These are phyloP conservation scores for Leptocoma aspasia DNA, from an alignment of 2,113 vertebrate species.

Conservation along the genomic window DNA sequence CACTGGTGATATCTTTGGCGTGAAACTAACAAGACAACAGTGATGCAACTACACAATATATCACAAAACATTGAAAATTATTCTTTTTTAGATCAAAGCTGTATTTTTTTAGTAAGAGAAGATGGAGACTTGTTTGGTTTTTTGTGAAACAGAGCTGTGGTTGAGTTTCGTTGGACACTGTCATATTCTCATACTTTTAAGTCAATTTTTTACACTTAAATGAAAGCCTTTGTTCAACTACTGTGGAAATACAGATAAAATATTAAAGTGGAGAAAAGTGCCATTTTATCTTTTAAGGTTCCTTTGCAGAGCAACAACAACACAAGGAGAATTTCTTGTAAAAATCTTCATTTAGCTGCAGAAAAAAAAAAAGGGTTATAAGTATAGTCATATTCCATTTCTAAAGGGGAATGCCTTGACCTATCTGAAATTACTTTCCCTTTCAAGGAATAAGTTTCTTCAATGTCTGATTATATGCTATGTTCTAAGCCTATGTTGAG, in stretches of 20 bases:
- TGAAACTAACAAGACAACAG: background rate
- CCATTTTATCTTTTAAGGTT: background rate
- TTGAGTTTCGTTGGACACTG: background rate
- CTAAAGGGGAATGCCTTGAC: background rate
- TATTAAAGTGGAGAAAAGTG: background rate
- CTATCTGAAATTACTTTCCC: background rate
- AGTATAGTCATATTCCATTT: background rate
- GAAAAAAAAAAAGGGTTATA: background rate
- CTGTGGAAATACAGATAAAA: background rate
- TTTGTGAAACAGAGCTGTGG: background rate
- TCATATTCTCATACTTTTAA: background rate
- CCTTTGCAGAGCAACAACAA: background rate
- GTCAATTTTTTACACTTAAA: background rate
- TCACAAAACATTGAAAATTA: slow-evolving; percentile 8
- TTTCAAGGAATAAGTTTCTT: background rate
- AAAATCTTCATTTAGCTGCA: background rate
- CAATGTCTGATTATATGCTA: background rate
- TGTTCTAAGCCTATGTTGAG: background rate
- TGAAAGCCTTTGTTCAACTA: background rate
- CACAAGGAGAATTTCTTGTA: background rate
- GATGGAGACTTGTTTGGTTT: background rate
- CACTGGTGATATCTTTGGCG: background rate
- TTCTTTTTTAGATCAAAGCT: background rate
- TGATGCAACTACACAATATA: background rate
- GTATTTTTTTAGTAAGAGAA: background rate